phyloP scores from a whole-genome alignment of 2,888 invertebrate species.

The Alsophila aescularia region DNA sequence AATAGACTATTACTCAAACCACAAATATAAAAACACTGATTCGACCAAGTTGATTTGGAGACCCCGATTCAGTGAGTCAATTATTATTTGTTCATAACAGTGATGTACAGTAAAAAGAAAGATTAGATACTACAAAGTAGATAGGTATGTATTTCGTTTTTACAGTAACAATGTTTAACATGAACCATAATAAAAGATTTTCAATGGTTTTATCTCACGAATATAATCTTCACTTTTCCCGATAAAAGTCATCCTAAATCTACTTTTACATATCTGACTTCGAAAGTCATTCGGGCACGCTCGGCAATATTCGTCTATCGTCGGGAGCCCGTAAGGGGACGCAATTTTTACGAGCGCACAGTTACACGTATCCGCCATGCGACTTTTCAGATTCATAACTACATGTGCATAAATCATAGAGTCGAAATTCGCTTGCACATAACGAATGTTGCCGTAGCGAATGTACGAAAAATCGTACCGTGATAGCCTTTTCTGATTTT shows the following conservation, averaged over 20 bases:
- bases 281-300: constrained; percentile 52
- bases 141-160: no score
- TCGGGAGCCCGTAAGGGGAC: constrained; percentile 64
- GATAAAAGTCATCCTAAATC: constrained; percentile 37
- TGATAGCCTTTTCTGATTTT: constrained; percentile 69
- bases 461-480: constrained; percentile 58
- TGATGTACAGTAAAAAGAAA: no score
- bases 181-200: not conserved
- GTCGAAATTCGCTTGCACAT: constrained; percentile 42
- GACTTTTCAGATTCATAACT: constrained; percentile 33
- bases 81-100: no score
- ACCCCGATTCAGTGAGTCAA: no score
- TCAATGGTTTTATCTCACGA: constrained; percentile 20
- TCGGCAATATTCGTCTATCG: constrained; percentile 67
- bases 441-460: constrained; percentile 29
- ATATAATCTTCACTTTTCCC: constrained; percentile 21
- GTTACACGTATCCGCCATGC: constrained; percentile 48
- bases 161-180: no score
- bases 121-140: no score
- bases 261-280: constrained; percentile 39
- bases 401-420: constrained; percentile 33
- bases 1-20: no score
- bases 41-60: no score
- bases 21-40: no score
- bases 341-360: constrained; percentile 68